Evolutionary conservation across 2,797 vertebrate genomes (phyloP).

Genomic region (Menidia menidia): DNA sequence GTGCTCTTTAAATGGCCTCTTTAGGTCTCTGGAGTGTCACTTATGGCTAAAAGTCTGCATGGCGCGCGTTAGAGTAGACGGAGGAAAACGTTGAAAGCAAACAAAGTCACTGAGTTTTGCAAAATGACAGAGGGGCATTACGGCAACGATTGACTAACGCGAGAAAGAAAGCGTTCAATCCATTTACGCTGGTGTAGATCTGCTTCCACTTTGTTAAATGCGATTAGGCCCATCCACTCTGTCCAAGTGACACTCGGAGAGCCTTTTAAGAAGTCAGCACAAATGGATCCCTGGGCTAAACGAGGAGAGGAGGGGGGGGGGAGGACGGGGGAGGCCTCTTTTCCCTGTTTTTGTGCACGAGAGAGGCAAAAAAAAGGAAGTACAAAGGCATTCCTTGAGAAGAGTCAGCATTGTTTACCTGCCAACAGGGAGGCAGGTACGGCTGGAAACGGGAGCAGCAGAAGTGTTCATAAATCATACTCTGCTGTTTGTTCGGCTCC

Average conservation of each 20-base stretch:
- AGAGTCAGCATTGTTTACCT: constrained; percentile 60
- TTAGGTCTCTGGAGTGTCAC: constrained; percentile 27
- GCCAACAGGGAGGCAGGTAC: constrained; percentile 34
- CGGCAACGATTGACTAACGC: constrained; percentile 48
- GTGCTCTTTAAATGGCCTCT: constrained; percentile 3
- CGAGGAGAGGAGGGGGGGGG: constrained; percentile 23
- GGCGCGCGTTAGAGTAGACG: constrained; percentile 23
- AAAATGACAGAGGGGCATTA: constrained; percentile 51
- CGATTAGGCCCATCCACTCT: constrained; percentile 63
- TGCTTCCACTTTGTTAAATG: constrained; percentile 66
- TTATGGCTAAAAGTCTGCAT: constrained; percentile 26
- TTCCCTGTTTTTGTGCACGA: constrained; percentile 35
- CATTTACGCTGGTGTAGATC: constrained; percentile 60
- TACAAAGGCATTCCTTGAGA: constrained; percentile 45
- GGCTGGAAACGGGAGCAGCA: constrained; percentile 39
- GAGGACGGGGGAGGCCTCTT: constrained; percentile 14
- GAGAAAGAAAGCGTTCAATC: constrained; percentile 46
- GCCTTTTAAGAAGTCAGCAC: constrained; percentile 72
- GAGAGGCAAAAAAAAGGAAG: constrained; percentile 35
- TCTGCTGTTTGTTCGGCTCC: constrained; percentile 46
- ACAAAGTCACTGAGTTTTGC: constrained; percentile 45
- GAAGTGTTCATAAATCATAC: constrained; percentile 66
- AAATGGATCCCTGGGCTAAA: constrained; percentile 57
- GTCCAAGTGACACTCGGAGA: constrained; percentile 63
- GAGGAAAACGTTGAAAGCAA: constrained; percentile 53